Evolutionary conservation across 1,140 invertebrate genomes (phyloP), one percentile per base, ranked within the genome.

Genomic region (Sitobion miscanthi): DNA sequence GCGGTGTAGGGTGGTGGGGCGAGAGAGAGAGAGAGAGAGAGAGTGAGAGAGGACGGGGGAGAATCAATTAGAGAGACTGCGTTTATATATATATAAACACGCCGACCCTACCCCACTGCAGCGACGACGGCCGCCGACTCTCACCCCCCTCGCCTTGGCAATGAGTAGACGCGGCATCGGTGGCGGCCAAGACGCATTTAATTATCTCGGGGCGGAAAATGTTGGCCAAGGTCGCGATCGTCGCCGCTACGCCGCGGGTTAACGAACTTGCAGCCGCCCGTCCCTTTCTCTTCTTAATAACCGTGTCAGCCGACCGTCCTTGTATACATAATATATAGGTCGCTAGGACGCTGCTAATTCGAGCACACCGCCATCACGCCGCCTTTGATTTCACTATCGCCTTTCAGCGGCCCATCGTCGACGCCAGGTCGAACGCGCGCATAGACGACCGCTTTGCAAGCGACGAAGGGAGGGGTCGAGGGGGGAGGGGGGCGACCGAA

Each of bases 131-230:
- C 45, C 86, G 30, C 45, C 86, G 47, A 7, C n/a, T 88, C 83
- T 42, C 62, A 6, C 42, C 38, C 57, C 35, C 35, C 62, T 88
- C 47, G 1, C 47, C n/a, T 0, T n/a, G 30, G 5, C 30, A 77
- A 77, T 77, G 62, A 77, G 62, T 77, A 77, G 7, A 88, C 30
- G 86, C 47, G 30, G 86, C 38, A 5, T 2, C 91, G 77, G 91
- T 11, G 77, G 77, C 77, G 91, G 77, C 91, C 91, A 85, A 92
- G 91, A 92, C 91, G 91, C 91, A 85, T 92, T 85, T 92, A 92
- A 92, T 92, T 92, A 92, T 92, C 91, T 92, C 91, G 91, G 91
- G 91, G 91, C 77, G 91, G 91, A 92, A 92, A 92, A 92, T 92
- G 91, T 92, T 92, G 91, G 91, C 91, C 91, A 92, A 92, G 91